A percentile compares a stretch with the other conserved stretches of the same genome.
Evolutionary conservation across 2,113 vertebrate genomes (phyloP).

Genomic region (Baryphthengus martii): DNA sequence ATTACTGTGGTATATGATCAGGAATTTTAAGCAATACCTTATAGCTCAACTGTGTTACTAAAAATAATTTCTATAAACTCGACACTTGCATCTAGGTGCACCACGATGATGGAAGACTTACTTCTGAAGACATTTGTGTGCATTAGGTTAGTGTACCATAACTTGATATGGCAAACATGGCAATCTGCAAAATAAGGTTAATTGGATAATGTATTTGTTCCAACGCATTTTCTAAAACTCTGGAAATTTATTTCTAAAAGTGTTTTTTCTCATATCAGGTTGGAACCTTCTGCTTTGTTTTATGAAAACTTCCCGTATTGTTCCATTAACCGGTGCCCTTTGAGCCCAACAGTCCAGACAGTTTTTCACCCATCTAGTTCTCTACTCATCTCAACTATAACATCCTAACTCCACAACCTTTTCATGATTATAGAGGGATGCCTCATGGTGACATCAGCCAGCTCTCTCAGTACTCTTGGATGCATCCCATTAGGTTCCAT

Average conservation of each 20-base stretch:
- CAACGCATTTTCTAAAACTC: not conserved
- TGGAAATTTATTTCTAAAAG: not conserved
- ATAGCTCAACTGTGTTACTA: not conserved
- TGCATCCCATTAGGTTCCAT: not conserved
- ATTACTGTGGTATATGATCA: not conserved
- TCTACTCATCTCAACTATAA: not conserved
- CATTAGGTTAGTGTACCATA: not conserved
- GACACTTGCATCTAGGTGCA: not conserved
- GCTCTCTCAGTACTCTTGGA: not conserved
- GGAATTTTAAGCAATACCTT: slow-evolving; percentile 15
- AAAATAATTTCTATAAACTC: not conserved
- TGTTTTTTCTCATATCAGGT: not conserved
- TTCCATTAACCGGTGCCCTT: not conserved
- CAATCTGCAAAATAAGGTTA: not conserved
- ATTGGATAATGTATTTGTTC: not conserved
- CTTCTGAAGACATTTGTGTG: not conserved
- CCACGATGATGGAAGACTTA: not conserved
- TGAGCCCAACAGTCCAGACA: not conserved
- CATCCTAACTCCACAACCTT: not conserved
- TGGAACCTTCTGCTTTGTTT: not conserved
- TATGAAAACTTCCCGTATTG: not conserved
- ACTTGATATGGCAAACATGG: not conserved
- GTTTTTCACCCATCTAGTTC: not conserved
- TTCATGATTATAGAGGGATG: not conserved
- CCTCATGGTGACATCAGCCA: not conserved